Conservation (phyloP, 2,797 vertebrate genomes). For the Uromys caudimaculatus region DNA sequence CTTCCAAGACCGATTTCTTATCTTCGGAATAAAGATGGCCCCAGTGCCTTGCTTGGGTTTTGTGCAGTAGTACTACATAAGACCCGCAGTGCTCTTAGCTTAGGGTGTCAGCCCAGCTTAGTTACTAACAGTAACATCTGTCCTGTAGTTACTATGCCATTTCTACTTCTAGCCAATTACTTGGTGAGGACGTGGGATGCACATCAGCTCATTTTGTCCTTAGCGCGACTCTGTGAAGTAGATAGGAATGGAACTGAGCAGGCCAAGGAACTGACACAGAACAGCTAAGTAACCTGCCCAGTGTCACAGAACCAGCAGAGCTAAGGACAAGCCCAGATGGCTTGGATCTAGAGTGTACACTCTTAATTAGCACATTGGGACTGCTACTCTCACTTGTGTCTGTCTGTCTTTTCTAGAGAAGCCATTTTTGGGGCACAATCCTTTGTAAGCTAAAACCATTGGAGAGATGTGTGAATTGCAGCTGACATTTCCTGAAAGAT, state of each 20-base stretch:
- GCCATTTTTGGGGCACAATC: slow-evolving; percentile 3
- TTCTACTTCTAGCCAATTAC: slow-evolving; percentile 5
- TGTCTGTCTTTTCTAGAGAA: slow-evolving; percentile 45
- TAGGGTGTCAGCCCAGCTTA: not conserved
- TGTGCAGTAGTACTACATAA: not conserved
- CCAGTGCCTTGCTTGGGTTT: not conserved
- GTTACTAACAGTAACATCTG: slow-evolving; percentile 17
- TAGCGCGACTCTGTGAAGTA: not conserved
- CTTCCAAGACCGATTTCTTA: slow-evolving; percentile 9
- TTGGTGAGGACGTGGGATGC: not conserved
- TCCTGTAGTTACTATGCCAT: not conserved
- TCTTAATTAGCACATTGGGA: slow-evolving; percentile 31
- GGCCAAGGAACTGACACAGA: not conserved
- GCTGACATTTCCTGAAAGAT: slow-evolving; percentile 65
- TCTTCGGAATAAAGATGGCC: slow-evolving; percentile 11
- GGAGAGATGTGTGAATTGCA: slow-evolving; percentile 62
- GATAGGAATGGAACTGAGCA: not conserved
- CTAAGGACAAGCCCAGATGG: slow-evolving; percentile 49
- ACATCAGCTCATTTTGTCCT: not conserved
- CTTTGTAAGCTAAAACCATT: slow-evolving; percentile 56
- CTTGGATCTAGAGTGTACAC: slow-evolving; percentile 50
- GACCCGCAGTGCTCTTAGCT: not conserved
- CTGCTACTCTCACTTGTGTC: slow-evolving; percentile 3
- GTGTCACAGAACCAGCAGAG: slow-evolving; percentile 6
- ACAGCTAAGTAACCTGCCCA: slow-evolving; percentile 7